phyloP scores from a whole-genome alignment of 1,140 invertebrate species.

The Caenorhabditis brenneri region DNA sequence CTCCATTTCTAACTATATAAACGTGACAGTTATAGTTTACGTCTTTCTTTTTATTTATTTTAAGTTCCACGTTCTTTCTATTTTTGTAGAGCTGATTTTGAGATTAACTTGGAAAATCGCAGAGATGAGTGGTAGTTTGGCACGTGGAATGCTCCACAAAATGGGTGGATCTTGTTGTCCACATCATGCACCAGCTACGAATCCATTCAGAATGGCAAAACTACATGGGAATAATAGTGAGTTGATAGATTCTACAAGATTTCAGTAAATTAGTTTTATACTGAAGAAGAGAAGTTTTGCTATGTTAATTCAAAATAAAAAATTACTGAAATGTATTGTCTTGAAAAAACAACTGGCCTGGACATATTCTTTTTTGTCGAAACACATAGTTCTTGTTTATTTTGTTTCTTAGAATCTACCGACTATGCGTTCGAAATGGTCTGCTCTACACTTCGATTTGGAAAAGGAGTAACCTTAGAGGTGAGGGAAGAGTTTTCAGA shows the following conservation, averaged over 20 bases:
- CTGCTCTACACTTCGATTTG: slow-evolving; percentile 84
- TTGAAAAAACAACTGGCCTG: no score
- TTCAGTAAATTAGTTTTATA: no score
- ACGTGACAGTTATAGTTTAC: slow-evolving; percentile 15
- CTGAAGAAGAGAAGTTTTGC: no score
- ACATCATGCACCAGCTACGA: slow-evolving; percentile 11
- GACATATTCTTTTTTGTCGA: no score
- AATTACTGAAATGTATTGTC: no score
- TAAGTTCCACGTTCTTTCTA: neutral
- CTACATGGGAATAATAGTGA: slow-evolving; percentile 15
- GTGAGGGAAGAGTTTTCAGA: neutral
- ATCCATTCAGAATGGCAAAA: slow-evolving; percentile 28
- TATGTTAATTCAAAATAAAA: no score
- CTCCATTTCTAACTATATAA: neutral
- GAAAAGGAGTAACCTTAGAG: slow-evolving; percentile 83
- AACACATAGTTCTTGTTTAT: no score
- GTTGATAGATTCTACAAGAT: no score
- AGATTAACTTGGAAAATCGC: neutral
- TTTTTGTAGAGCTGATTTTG: no score
- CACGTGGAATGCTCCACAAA: slow-evolving; percentile 15
- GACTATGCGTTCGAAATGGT: slow-evolving; percentile 78
- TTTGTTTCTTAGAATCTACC: slow-evolving; percentile 32
- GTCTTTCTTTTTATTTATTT: neutral
- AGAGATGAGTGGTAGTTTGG: neutral
- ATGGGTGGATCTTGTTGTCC: slow-evolving; percentile 19